These are phyloP conservation scores for Limenitis camilla DNA, from an alignment of 2,888 invertebrate genomes.

Conservation along the genomic window DNA sequence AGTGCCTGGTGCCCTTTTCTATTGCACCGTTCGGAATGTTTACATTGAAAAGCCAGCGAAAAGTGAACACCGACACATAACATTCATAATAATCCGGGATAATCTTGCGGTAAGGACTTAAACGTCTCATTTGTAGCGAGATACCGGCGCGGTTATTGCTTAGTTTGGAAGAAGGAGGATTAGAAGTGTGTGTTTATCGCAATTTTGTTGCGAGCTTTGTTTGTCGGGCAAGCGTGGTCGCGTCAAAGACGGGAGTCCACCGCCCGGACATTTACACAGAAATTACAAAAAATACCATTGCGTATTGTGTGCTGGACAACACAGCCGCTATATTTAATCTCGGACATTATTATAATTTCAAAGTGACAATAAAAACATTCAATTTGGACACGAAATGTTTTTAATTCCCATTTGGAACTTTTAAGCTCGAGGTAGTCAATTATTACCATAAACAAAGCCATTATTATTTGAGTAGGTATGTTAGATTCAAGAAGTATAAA, in stretches of 20 bases:
- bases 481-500: no score
- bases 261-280: constrained; percentile 46
- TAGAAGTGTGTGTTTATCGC: constrained; percentile 54
- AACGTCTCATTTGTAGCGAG: constrained; percentile 59
- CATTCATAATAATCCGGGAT: constrained; percentile 55
- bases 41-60: constrained; percentile 41
- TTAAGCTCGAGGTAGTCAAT: neutral
- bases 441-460: neutral
- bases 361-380: constrained; percentile 1
- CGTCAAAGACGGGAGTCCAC: constrained; percentile 38
- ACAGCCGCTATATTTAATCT: constrained; percentile 27
- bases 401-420: neutral
- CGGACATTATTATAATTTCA: constrained; percentile 13
- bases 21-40: constrained; percentile 37
- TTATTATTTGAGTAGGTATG: no score
- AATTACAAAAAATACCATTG: constrained; percentile 43
- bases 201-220: constrained; percentile 44
- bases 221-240: constrained; percentile 31
- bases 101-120: constrained; percentile 58
- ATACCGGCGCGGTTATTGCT: constrained; percentile 56
- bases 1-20: constrained; percentile 30
- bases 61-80: constrained; percentile 58
- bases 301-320: constrained; percentile 31
- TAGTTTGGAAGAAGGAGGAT: constrained; percentile 59
- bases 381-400: neutral